These are phyloP conservation scores for Alethe diademata DNA, from an alignment of 2,113 vertebrate genomes.

Conservation along the genomic window DNA sequence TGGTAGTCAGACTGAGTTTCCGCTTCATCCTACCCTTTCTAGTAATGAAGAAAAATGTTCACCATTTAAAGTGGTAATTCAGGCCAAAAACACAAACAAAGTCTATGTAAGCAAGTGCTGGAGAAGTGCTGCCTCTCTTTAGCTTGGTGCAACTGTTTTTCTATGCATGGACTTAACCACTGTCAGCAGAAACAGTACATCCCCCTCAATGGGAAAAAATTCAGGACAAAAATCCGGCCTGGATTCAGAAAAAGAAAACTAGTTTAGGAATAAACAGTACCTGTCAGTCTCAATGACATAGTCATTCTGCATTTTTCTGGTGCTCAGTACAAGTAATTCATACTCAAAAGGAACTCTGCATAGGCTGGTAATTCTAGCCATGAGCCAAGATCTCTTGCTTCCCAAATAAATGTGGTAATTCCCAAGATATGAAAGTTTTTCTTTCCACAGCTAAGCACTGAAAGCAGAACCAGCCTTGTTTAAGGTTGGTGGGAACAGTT, in stretches of 20 bases:
- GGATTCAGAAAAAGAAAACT: background rate
- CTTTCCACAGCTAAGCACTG: background rate
- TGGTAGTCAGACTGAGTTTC: background rate
- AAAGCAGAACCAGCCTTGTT: background rate
- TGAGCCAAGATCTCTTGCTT: background rate
- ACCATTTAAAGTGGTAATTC: background rate
- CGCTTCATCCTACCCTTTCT: background rate
- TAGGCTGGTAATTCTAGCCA: background rate
- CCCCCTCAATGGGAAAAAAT: background rate
- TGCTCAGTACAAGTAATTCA: background rate
- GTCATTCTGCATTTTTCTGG: background rate
- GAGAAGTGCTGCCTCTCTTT: background rate
- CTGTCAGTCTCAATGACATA: background rate
- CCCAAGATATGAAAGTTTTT: background rate
- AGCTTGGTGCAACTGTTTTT: background rate
- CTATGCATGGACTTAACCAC: background rate
- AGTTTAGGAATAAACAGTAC: background rate
- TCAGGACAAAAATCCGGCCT: background rate
- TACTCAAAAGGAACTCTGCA: background rate
- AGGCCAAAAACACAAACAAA: background rate
- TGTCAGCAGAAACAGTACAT: background rate
- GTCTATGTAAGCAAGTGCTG: background rate
- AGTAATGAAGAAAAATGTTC: background rate
- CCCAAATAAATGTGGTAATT: background rate
- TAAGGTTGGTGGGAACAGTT: background rate